Base-by-base conservation (phyloP, 1,140 invertebrate genomes). In the Aradophagus sp. region DNA sequence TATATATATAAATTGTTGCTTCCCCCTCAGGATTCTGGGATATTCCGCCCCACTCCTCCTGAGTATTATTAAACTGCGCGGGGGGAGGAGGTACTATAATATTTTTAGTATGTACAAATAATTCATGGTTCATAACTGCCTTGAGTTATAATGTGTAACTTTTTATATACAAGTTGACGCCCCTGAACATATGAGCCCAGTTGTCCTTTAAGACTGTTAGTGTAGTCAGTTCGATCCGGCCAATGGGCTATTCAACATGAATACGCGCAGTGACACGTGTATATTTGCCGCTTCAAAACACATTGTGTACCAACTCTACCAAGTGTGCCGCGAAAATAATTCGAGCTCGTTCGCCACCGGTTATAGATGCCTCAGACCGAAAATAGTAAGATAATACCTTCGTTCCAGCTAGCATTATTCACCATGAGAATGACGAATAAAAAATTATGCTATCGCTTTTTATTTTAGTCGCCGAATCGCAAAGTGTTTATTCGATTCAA, bases 221-320 rank as follows among this genome's bases (percentile, higher is more conserved):
- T 82, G 82, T 82, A 78, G 77, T 81, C 81, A 84, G 81, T 84
- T 82, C 79, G 79, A 80, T 80, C 74, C 76, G 81, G 77, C 80
- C 80, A 83, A 69, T 84, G 78, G 79, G 80, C 78, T 79, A 83
- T 77, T 78, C 76, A 84, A 76, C 78, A 84, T 84, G 83, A 84
- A 77, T 74, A 76, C 80, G 67, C 73, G 78, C 59, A 73, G 75
- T 58, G 65, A 76, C 82, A 69, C 80, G 81, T 79, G 61, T 56
- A 70, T 65, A 68, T 53, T 67, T 56, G 47, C 53, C 67, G 58
- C 63, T 47, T 20, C 32, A 38, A 44, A 34, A 63, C 17, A 34
- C 32, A 31, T 34, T 45, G 16, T 61, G 32, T 38, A 65, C 65
- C 59, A 41, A 71, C 53, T 47, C 16, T 36, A 39, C 44, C 53